A percentile compares a stretch with the other conserved stretches of the same genome.
Evolutionary conservation across 2,888 invertebrate genomes (phyloP).

Genomic region (Osmoderma eremita): DNA sequence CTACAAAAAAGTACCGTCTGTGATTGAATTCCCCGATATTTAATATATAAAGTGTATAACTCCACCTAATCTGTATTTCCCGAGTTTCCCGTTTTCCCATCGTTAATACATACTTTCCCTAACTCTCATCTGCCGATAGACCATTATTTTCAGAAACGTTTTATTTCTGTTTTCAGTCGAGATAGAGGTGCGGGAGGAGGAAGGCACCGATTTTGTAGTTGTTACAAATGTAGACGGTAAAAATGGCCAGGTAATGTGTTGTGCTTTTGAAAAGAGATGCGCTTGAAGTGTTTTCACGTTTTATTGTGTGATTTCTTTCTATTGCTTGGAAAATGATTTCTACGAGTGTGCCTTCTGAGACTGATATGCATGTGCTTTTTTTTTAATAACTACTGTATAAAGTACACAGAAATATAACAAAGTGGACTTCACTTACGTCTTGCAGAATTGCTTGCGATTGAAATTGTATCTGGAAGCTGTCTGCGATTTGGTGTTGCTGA

Average conservation of each 20-base stretch:
- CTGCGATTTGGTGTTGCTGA: no score
- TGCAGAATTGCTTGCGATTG: neutral
- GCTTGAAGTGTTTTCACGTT: neutral
- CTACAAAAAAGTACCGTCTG: no score
- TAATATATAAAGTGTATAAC: no score
- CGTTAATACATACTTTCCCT: constrained; percentile 11
- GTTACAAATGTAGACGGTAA: constrained; percentile 48
- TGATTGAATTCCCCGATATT: no score
- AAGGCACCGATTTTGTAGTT: constrained; percentile 50
- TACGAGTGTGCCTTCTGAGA: no score
- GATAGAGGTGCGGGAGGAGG: constrained; percentile 47
- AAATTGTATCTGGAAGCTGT: no score
- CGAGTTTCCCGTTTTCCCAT: neutral
- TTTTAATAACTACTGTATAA: neutral
- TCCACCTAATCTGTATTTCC: neutral
- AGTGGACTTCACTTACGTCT: neutral
- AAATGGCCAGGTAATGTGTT: constrained; percentile 50
- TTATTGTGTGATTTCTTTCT: constrained; percentile 17
- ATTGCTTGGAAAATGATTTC: no score
- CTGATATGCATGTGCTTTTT: neutral
- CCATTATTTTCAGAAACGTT: constrained; percentile 19
- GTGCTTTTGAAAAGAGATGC: constrained; percentile 1
- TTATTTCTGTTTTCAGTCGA: constrained; percentile 39
- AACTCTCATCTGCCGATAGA: no score
- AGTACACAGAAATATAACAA: neutral